Evolutionary conservation across 1,140 invertebrate species (phyloP).

Genomic region (Phocides pigmalion): DNA sequence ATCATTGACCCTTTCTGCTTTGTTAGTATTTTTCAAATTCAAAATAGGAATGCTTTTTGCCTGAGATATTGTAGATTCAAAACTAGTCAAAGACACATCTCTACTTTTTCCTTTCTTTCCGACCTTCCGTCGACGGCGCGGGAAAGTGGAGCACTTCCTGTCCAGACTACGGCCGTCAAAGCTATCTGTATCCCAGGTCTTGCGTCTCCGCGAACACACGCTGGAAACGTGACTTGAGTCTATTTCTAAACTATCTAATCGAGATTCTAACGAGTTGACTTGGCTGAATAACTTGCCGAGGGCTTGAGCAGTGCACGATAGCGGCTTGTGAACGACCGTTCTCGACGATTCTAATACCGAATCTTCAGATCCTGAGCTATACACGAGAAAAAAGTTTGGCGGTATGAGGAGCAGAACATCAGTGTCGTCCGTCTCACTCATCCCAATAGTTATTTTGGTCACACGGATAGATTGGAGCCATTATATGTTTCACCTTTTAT

Average conservation of each 20-base stretch:
- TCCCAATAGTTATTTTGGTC: constrained; percentile 72
- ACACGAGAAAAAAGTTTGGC: constrained; percentile 88
- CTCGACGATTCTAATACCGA: constrained; percentile 63
- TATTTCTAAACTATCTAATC: constrained; percentile 80
- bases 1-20: constrained; percentile 54
- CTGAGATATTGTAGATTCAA: constrained; percentile 46
- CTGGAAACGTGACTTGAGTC: constrained; percentile 58
- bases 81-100: constrained; percentile 62
- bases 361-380: constrained; percentile 84
- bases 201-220: constrained; percentile 41
- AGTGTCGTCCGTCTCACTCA: constrained; percentile 94
- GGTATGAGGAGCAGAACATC: constrained; percentile 91
- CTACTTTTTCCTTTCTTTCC: constrained; percentile 42
- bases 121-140: constrained; percentile 59
- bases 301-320: constrained; percentile 75
- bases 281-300: constrained; percentile 87
- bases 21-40: constrained; percentile 41
- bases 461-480: constrained; percentile 48
- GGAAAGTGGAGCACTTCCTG: constrained; percentile 70
- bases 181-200: constrained; percentile 59
- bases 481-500: constrained; percentile 38
- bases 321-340: constrained; percentile 70
- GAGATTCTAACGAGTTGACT: constrained; percentile 85
- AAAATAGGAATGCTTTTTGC: constrained; percentile 45
- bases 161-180: constrained; percentile 56